Percentiles rank a stretch among this genome's conserved stretches.
phyloP scores from a whole-genome alignment of 2,888 invertebrate genomes.

The Corbicula japonica region DNA sequence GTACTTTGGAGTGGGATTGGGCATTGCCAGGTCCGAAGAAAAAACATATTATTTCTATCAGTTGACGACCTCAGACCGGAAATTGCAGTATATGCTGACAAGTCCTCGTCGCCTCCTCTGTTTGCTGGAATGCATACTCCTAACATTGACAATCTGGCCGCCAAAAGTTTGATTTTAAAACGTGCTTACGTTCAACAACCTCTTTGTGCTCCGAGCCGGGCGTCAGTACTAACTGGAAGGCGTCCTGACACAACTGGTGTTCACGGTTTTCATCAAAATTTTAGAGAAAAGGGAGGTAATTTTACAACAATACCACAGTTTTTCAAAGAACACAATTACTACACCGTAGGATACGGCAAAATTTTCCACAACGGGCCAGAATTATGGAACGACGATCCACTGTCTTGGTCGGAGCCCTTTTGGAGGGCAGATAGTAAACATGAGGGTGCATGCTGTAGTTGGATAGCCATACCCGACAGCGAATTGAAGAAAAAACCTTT shows the following conservation, averaged over 20 bases:
- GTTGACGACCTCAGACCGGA: constrained; percentile 19
- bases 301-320: constrained; percentile 94
- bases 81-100: not conserved
- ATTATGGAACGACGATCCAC: constrained; percentile 55
- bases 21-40: not conserved
- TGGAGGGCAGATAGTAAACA: not conserved
- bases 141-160: constrained; percentile 7
- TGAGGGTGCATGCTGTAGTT: constrained; percentile 26
- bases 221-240: constrained; percentile 88
- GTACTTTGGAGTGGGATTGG: not conserved
- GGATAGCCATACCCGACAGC: constrained; percentile 56
- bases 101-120: not conserved
- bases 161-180: not conserved
- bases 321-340: constrained; percentile 92
- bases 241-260: constrained; percentile 92
- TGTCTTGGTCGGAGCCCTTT: constrained; percentile 68
- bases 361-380: constrained; percentile 91
- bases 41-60: constrained; percentile 11
- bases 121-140: not conserved
- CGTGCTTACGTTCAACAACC: constrained; percentile 7
- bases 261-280: constrained; percentile 92
- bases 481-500: constrained; percentile 89
- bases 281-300: constrained; percentile 92
- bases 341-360: constrained; percentile 93
- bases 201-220: constrained; percentile 17